Base-by-base conservation (phyloP, 30 jellyfish, hydroid and myxozoan genomes). In the Turritopsis rubra region DNA sequence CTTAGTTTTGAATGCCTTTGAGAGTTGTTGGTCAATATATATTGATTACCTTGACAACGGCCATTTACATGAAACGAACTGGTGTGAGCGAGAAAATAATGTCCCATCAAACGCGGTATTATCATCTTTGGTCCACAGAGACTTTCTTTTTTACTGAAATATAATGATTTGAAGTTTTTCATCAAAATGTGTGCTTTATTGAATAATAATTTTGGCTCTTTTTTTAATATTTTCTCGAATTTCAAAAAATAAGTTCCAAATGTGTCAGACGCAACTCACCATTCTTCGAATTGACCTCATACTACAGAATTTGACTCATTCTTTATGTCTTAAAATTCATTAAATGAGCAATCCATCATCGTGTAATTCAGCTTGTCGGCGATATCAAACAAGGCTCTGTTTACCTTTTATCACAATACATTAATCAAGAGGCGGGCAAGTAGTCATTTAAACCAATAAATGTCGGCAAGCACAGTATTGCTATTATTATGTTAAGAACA, bases 401-500 rank as follows among this genome's bases (percentile, higher is more conserved):
- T 80, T 80, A 80, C 87, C 31, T 80, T 29, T 65, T 53, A 31
- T 28, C 52, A 80, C 87, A 80, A 80, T 80, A 70, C 52, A 23
- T 53, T 53, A 65, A 80, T 65, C 54, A 65, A 53, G 82, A 53
- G 87, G 87, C 81, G 87, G 87, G 87, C 87, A 80, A 80, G 66
- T 65, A 31, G 77, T 80, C 79, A 24, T 70, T 53, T 65, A 80
- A 52, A 80, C 87, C 87, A 53, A 80, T 80, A 24, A 70, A 28
- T 31, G 87, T 80, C 87, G 87, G 87, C 87, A 80, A 22, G 28
- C 20, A 24, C 54, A 26, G 53, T 80, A 52, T 29, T 41, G 29
- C 26, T 80, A 24, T 65, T 80, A 29, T 77, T 77, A 18, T 29
- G 28, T 29, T 60, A 77, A 41, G 70, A n/a, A 77, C 85, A 77